A percentile compares a stretch with the other conserved stretches of the same genome.
These are phyloP conservation scores for Ploceus nigricollis DNA, from an alignment of 2,113 vertebrate genomes.

Conservation along the genomic window DNA sequence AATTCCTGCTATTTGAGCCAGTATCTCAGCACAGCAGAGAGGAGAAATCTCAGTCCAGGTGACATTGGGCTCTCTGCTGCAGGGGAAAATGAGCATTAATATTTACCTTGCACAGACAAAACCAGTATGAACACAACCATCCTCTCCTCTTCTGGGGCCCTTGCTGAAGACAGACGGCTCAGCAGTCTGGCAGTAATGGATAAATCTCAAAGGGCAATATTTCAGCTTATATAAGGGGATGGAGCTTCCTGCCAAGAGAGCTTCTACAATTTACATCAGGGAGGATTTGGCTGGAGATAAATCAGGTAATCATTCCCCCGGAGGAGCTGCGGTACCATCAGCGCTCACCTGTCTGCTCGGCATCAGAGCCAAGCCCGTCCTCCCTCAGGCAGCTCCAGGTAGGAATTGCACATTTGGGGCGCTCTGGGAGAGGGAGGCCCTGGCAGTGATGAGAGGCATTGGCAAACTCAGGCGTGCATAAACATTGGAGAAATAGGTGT, in stretches of 20 bases:
- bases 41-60: not conserved
- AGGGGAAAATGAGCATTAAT: not conserved
- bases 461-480: not conserved
- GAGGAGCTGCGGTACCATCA: not conserved
- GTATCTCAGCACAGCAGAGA: not conserved
- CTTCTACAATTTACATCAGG: conserved; percentile 43
- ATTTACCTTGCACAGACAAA: conserved; percentile 27
- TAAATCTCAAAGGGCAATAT: conserved; percentile 51
- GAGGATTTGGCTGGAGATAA: conserved; percentile 52
- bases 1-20: not conserved
- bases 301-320: conserved; percentile 1
- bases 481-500: not conserved
- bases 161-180: conserved; percentile 21
- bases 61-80: not conserved
- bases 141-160: conserved; percentile 7
- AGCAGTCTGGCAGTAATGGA: conserved; percentile 11
- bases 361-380: not conserved
- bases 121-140: not conserved
- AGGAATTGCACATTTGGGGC: not conserved
- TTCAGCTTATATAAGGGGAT: conserved; percentile 54
- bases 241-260: conserved; percentile 46
- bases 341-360: not conserved
- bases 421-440: not conserved
- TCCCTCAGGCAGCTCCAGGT: not conserved
- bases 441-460: not conserved